Evolutionary conservation across 1,140 invertebrate genomes (phyloP), one percentile per base, ranked within the genome.

Genomic region (Venturia canescens): DNA sequence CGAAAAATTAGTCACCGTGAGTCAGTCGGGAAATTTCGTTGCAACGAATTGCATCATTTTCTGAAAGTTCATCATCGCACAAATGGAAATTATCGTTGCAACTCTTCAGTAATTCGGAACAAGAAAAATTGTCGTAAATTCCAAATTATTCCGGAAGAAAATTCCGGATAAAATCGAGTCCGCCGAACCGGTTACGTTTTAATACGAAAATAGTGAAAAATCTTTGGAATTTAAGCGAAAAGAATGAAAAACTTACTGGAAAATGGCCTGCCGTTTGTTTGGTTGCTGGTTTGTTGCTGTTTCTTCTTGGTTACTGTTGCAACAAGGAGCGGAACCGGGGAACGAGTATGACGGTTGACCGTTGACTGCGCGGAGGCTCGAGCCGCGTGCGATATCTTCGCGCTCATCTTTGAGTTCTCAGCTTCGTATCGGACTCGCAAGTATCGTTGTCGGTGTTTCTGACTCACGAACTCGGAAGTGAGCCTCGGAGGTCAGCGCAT

Each of bases 381-480:
- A 23, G 81, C 70, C 4, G 69, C 81, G 18, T 83, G 80, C 71
- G 87, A 88, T 87, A 88, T 87, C 85, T 87, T 85, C 48, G 86
- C 85, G 74, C 87, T 88, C 87, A 88, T 88, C 85, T 83, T 86
- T 76, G 82, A 11, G 60, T 9, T 53, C 18, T 53, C 50, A 38
- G 11, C 70, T 34, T 21, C 57, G 50, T 44, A 63, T 67, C 74
- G 82, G 84, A 82, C 86, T 60, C 53, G 15, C 31, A 26, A 63
- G 23, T 63, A 13, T 63, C 60, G 21, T 23, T 31, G 66, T 80
- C 70, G 79, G 27, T 69, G 82, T 78, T 84, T 85, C 85, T 88
- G 87, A 88, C 79, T 88, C 87, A 88, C 84, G 85, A 85, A 87
- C 83, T 84, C 84, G 85, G 85, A 88, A 88, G 85, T 80, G 16